Conservation (phyloP, 2,888 invertebrate genomes). For the Disparrhopalites patrizii region DNA sequence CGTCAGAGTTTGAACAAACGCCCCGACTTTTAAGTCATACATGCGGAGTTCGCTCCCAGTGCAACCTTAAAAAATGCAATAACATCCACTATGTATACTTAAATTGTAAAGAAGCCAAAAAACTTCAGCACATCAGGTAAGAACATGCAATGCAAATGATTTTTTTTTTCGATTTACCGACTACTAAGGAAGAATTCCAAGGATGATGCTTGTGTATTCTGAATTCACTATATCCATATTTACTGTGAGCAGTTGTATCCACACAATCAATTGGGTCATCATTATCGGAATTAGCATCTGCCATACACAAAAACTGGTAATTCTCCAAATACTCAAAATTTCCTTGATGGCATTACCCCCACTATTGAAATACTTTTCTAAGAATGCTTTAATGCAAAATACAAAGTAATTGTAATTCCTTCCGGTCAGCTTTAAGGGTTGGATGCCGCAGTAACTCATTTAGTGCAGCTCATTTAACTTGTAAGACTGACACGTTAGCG, state of each 20-base stretch:
- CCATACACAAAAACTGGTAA: neutral
- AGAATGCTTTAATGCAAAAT: neutral
- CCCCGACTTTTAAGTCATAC: constrained; percentile 26
- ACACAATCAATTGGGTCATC: constrained; percentile 22
- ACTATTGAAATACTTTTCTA: neutral
- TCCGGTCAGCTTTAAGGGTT: too few relatives aligned
- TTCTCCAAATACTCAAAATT: neutral
- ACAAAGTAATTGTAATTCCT: too few relatives aligned
- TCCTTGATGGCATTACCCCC: too few relatives aligned
- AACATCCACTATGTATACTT: neutral
- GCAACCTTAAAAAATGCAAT: constrained; percentile 13
- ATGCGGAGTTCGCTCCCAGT: constrained; percentile 22
- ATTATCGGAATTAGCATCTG: constrained; percentile 21
- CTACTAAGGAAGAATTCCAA: constrained; percentile 16
- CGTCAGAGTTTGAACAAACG: constrained; percentile 22
- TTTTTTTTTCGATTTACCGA: constrained; percentile 2
- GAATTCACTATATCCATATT: constrained; percentile 10
- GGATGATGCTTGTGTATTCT: constrained; percentile 24
- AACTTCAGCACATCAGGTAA: neutral
- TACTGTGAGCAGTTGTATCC: constrained; percentile 21
- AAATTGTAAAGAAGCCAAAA: neutral
- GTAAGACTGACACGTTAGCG: too few relatives aligned
- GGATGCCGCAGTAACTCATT: too few relatives aligned
- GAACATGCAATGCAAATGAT: neutral
- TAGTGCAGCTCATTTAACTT: too few relatives aligned